These are phyloP conservation scores for Paramacrobiotus metropolitanus DNA, from an alignment of 1,140 invertebrate species.

Conservation along the genomic window DNA sequence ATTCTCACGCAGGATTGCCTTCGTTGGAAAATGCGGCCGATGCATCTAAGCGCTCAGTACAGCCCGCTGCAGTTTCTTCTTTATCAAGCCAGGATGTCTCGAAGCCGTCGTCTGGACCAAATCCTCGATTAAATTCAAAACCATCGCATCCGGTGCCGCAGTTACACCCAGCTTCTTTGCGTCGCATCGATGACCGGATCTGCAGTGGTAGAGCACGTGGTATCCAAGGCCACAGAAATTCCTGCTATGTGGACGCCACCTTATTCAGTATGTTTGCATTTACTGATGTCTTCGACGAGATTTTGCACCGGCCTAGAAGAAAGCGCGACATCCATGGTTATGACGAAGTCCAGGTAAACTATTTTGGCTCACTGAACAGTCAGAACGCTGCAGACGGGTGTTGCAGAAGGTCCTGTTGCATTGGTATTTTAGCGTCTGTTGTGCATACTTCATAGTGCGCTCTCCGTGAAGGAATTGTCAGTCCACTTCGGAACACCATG, in stretches of 20 bases:
- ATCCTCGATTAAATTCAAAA: too few relatives aligned
- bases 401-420: too few relatives aligned
- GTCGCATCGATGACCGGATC: neutral
- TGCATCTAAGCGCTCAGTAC: constrained; percentile 24
- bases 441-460: constrained; percentile 31
- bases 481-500: constrained; percentile 52
- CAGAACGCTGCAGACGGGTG: too few relatives aligned
- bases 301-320: constrained; percentile 46
- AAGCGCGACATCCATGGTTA: constrained; percentile 55
- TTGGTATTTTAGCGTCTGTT: too few relatives aligned
- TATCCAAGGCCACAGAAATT: constrained; percentile 92
- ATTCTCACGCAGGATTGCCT: neutral
- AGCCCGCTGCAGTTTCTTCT: constrained; percentile 43
- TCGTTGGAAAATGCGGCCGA: too few relatives aligned
- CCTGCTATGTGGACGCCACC: constrained; percentile 87
- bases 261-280: constrained; percentile 91
- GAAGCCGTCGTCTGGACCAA: too few relatives aligned
- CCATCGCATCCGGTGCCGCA: constrained; percentile 33
- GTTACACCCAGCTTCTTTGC: constrained; percentile 15
- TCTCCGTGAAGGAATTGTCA: constrained; percentile 79
- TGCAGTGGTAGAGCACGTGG: constrained; percentile 31
- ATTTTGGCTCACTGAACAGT: too few relatives aligned
- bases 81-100: too few relatives aligned
- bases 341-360: constrained; percentile 50
- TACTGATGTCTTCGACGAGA: constrained; percentile 70